Conservation (phyloP, 2,888 invertebrate genomes). For the Machimus atricapillus region DNA sequence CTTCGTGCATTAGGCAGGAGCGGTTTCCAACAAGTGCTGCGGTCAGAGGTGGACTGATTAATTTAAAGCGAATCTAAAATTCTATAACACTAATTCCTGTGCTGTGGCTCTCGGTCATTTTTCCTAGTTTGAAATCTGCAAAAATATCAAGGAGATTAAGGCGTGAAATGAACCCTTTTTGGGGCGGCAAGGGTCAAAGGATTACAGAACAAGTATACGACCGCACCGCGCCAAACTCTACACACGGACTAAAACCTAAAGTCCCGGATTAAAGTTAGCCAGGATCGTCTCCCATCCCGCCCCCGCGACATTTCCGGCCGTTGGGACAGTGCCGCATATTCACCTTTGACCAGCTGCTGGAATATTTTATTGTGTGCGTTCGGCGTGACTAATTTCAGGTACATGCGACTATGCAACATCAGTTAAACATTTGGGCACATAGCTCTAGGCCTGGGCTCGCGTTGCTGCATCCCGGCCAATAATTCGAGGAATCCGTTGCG, state of each 20-base stretch:
- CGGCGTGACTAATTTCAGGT: slow-evolving; percentile 34
- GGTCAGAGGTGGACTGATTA: background rate
- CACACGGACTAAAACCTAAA: background rate
- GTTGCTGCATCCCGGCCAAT: background rate
- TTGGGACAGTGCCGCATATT: background rate
- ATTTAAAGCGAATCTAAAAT: slow-evolving; percentile 31
- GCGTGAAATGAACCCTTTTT: slow-evolving; percentile 34
- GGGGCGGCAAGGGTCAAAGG: slow-evolving; percentile 26
- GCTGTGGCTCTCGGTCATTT: background rate
- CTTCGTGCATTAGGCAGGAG: background rate
- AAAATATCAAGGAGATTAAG: slow-evolving; percentile 32
- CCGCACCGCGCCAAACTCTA: background rate
- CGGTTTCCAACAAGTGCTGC: background rate
- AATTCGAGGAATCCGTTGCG: background rate
- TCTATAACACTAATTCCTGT: slow-evolving; percentile 34
- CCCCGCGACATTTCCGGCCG: background rate
- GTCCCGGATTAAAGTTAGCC: background rate
- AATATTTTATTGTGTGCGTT: slow-evolving; percentile 40
- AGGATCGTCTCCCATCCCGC: background rate
- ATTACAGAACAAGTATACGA: slow-evolving; percentile 19
- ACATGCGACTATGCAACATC: slow-evolving; percentile 28
- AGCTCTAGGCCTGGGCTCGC: slow-evolving; percentile 5
- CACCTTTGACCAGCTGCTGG: slow-evolving; percentile 23
- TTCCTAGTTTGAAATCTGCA: slow-evolving; percentile 12
- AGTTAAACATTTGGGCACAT: slow-evolving; percentile 32